Conservation (phyloP, 2,113 vertebrate genomes). For the Triplophysa rosa region DNA sequence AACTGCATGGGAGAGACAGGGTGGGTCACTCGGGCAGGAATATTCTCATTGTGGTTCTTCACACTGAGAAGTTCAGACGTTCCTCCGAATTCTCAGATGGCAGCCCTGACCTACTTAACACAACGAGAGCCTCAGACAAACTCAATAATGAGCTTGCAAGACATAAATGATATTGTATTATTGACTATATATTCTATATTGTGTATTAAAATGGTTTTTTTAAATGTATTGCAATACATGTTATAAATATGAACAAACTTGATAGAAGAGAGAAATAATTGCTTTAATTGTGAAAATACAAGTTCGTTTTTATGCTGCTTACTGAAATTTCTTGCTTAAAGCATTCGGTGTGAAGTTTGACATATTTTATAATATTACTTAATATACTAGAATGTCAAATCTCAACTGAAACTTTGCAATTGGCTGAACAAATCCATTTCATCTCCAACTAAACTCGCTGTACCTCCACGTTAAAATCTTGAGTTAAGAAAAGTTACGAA, state of each 20-base stretch:
- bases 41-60: conserved; percentile 57
- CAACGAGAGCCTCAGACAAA: conserved; percentile 72
- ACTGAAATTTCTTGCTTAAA: no score
- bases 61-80: conserved; percentile 61
- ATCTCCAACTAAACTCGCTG: not conserved
- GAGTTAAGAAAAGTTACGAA: no score
- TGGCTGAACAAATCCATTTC: not conserved
- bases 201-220: not conserved
- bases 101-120: conserved; percentile 74
- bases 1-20: conserved; percentile 59
- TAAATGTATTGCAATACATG: not conserved
- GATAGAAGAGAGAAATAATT: not conserved
- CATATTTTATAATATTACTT: no score
- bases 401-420: not conserved
- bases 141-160: conserved; percentile 70
- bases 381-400: no score
- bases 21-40: conserved; percentile 60
- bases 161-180: conserved; percentile 30
- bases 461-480: not conserved
- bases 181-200: not conserved
- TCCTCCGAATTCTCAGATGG: conserved; percentile 71
- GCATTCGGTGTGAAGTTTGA: no score
- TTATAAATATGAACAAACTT: not conserved
- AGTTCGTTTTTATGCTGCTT: not conserved
- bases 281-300: not conserved